Evolutionary conservation across 1,140 invertebrate genomes (phyloP), one percentile per base, ranked within the genome.

Genomic region (Chironomus striatipennis): DNA sequence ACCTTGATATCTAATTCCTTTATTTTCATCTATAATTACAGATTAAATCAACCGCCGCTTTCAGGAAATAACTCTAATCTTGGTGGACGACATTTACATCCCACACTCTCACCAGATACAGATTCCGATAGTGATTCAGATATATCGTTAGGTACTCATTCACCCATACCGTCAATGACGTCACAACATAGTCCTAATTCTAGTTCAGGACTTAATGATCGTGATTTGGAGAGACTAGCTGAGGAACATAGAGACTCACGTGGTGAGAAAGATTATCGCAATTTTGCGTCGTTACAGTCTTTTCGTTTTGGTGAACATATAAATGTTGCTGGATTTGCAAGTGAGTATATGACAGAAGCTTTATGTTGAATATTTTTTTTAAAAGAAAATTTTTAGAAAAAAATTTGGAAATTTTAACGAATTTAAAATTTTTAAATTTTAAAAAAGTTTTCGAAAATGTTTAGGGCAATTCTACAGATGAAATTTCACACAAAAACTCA

Each of bases 121-220:
- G 82, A 81, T 73, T 80, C 85, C 7, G 85, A 85, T 75, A 84
- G 83, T 67, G 85, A 86, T 75, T 85, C 85, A 73, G 84, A 85
- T 76, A 86, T 86, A 74, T 85, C 85, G 15, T 77, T 86, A 75
- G 85, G 85, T 43, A 85, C 85, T 2, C 85, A 86, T 76, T 86
- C 85, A 15, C 85, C 85, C 0, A 84, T 85, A 73, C 82, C 84
- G 42, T 82, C 81, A 73, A 82, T 79, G 75, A 73, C 82, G 70
- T 80, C 82, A 47, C 81, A 82, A 75, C 81, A 82, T 73, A 82
- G 81, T 76, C 81, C 81, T 2, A 81, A 80, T 20, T 81, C 80
- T 75, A 81, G 79, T 67, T 82, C 81, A 20, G 82, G 82, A 17
- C 80, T 80, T 42, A 81, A 82, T 74, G 80, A 81, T 72, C 79